Conservation (phyloP, 2,797 vertebrate species). For the Periophthalmus magnuspinnatus region DNA sequence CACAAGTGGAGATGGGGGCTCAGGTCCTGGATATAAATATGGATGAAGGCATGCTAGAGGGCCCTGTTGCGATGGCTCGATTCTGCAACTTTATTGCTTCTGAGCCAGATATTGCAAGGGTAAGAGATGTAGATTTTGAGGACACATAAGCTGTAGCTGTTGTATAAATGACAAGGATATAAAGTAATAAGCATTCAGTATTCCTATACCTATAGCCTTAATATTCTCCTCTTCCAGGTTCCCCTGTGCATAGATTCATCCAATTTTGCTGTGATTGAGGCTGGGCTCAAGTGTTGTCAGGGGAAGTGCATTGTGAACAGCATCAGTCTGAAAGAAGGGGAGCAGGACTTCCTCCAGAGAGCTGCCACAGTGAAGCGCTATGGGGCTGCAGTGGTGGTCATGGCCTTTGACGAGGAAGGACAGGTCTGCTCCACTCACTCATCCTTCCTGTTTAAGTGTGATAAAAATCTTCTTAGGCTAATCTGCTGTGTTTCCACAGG, state of each 20-base stretch:
- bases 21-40: conserved; percentile 96
- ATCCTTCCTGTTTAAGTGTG: background rate
- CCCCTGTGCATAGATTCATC: conserved; percentile 97
- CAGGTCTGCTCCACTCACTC: conserved; percentile 77
- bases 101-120: conserved; percentile 92
- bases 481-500: conserved; percentile 68
- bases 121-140: conserved; percentile 38
- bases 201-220: background rate
- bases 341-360: conserved; percentile 86
- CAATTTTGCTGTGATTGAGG: conserved; percentile 93
- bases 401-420: conserved; percentile 96
- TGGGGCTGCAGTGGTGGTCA: conserved; percentile 91
- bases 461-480: background rate
- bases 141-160: background rate
- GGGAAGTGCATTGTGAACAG: conserved; percentile 98
- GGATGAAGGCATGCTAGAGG: conserved; percentile 97
- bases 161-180: background rate
- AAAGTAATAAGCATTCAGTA: background rate
- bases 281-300: conserved; percentile 93
- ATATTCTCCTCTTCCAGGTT: conserved; percentile 72
- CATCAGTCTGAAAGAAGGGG: conserved; percentile 96
- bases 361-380: conserved; percentile 86
- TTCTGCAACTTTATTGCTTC: conserved; percentile 93
- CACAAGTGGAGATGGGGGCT: conserved; percentile 95
- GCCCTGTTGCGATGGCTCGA: conserved; percentile 85